Evolutionary conservation across 1,140 invertebrate genomes (phyloP).

Genomic region (Hyposmocoma kahamanoa): DNA sequence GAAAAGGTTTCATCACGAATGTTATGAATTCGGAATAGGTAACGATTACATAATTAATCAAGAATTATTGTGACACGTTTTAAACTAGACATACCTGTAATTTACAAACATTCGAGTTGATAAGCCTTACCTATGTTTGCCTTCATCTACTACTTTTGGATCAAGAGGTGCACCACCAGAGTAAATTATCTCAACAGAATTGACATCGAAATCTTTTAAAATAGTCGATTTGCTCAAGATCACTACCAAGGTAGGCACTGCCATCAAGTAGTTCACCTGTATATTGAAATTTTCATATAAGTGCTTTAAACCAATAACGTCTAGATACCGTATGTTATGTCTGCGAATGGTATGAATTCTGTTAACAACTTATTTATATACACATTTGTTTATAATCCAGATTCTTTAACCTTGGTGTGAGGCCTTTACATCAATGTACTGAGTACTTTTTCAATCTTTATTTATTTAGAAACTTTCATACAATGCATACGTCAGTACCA

Average conservation of each 20-base stretch:
- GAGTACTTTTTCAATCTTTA: too few relatives aligned
- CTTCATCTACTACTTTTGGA: constrained; percentile 26
- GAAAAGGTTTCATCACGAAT: neutral
- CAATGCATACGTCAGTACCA: too few relatives aligned
- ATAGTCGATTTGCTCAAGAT: constrained; percentile 38
- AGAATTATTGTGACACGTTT: neutral
- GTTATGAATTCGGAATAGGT: neutral
- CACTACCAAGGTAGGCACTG: constrained; percentile 44
- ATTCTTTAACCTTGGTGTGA: too few relatives aligned
- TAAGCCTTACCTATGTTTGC: constrained; percentile 32
- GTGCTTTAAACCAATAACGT: neutral
- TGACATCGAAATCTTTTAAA: constrained; percentile 41
- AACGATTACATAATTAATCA: constrained; percentile 4
- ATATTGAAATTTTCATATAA: constrained; percentile 14
- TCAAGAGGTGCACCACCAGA: constrained; percentile 51
- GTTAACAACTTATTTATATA: too few relatives aligned
- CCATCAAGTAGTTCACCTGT: constrained; percentile 41
- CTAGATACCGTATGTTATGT: neutral
- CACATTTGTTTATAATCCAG: too few relatives aligned
- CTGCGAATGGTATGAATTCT: too few relatives aligned
- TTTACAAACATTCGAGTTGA: neutral
- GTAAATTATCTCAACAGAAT: constrained; percentile 42
- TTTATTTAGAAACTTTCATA: too few relatives aligned
- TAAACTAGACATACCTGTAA: neutral
- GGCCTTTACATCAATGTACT: too few relatives aligned